Evolutionary conservation across 2,797 vertebrate species (phyloP), one percentile per base, ranked within the genome.

Genomic region (Anguilla anguilla): DNA sequence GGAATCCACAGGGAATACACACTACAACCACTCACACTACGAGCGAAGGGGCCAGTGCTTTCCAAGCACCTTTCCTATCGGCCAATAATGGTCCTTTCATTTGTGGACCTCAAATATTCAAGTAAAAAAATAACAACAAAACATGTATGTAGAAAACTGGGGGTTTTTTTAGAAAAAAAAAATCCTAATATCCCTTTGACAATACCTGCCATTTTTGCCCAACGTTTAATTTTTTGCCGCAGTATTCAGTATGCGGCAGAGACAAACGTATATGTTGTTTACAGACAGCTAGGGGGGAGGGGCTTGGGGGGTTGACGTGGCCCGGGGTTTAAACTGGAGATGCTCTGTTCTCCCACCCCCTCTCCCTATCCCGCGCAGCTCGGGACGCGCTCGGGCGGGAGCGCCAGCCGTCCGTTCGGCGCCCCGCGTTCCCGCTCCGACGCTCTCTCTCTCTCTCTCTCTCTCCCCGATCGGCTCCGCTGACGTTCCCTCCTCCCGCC

Each of bases 351-450:
- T 57, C 53, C 25, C 28, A 31, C n/a, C 86, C 46, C 69, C 19
- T 5, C 77, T 2, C 39, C 49, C 69, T 31, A 6, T 51, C 25
- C 19, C 6, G 9, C 77, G 49, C 79, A 92, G 94, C 90, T 89
- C 85, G 77, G 86, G 89, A 88, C 91, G 93, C 88, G 91, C 93
- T 92, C 39, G 39, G 39, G 39, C 88, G 35, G 89, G 89, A 94
- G 90, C 87, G 0, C 2, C 90, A 92, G 90, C 49, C 90, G 89
- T 86, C 94, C 91, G 91, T 92, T 92, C 93, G 93, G 91, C 91
- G 93, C 93, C 95, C 93, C 93, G 94, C 92, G 93, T 94, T 92
- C 92, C 77, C 6, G 92, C 94, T 92, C 94, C 90, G 94, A 95
- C 93, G 94, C 94, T 91, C 93, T 90, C 39, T 39, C 39, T 2